Conservation (phyloP, 2,797 vertebrate genomes). For the Hydrolagus colliei region DNA sequence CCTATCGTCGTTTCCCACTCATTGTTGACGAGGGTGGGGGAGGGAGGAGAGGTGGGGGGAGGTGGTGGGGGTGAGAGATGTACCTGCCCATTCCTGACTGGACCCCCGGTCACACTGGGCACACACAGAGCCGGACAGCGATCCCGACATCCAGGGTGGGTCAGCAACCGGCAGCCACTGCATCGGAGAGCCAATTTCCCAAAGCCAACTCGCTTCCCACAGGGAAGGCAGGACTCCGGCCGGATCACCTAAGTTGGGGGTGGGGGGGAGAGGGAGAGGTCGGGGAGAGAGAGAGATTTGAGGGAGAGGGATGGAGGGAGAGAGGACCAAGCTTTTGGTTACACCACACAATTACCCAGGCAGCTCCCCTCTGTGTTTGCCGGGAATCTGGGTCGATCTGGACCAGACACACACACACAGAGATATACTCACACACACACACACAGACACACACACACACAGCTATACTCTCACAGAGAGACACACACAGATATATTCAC, state of each 20-base stretch:
- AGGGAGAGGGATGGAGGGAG: background rate
- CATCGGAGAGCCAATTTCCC: constrained; percentile 70
- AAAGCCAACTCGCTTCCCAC: constrained; percentile 71
- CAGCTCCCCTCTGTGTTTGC: rapidly evolving
- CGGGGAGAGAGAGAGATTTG: no score
- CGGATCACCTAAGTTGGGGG: constrained; percentile 62
- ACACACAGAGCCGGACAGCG: constrained; percentile 45
- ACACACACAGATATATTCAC: constrained; percentile 8
- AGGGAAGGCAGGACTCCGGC: constrained; percentile 58
- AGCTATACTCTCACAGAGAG: background rate
- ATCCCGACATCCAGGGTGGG: constrained; percentile 65
- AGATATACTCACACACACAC: background rate
- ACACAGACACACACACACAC: background rate
- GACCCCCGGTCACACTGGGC: constrained; percentile 30
- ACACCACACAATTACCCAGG: background rate
- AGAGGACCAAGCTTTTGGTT: background rate
- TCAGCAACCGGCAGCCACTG: constrained; percentile 59
- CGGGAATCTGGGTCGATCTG: constrained; percentile 21
- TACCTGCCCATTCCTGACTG: constrained; percentile 39
- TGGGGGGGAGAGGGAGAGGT: no score
- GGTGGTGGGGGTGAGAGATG: background rate
- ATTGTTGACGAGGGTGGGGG: no score
- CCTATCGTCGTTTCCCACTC: no score
- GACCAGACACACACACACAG: background rate
- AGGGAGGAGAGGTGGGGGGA: background rate